These are phyloP conservation scores for Chiridota heheva DNA, from an alignment of 35 echinoderm and acorn worm species.

Conservation along the genomic window DNA sequence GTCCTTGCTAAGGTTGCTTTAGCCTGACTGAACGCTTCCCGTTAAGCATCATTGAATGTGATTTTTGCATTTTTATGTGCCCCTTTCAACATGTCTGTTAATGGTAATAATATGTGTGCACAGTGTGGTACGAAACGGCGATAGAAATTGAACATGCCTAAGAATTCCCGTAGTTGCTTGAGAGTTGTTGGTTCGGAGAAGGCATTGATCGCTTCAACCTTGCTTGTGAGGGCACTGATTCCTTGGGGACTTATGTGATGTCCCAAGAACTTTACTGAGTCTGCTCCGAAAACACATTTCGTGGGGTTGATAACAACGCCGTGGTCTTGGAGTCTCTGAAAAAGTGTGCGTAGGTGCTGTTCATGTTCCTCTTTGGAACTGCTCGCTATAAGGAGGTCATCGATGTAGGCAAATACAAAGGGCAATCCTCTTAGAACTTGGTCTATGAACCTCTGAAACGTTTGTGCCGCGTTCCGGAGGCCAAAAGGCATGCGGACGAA, in stretches of 20 bases:
- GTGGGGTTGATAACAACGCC: conserved; percentile 38
- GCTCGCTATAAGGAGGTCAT: conserved; percentile 47
- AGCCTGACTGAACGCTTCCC: not conserved
- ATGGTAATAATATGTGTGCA: conserved; percentile 26
- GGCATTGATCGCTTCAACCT: conserved; percentile 31
- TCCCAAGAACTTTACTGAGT: conserved; percentile 44
- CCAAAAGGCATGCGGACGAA: conserved; percentile 66
- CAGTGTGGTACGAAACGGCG: conserved; percentile 28
- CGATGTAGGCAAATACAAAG: conserved; percentile 54
- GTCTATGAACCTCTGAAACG: conserved; percentile 66
- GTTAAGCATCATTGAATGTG: not conserved
- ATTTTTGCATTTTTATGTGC: conserved; percentile 12
- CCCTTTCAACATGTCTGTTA: conserved; percentile 35
- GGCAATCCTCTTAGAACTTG: conserved; percentile 32
- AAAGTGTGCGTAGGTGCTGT: conserved; percentile 18
- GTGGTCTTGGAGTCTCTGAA: not conserved
- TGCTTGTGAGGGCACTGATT: conserved; percentile 22
- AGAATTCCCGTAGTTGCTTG: conserved; percentile 29
- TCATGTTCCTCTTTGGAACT: conserved; percentile 1
- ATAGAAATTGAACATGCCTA: conserved; percentile 57
- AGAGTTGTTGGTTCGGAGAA: conserved; percentile 51
- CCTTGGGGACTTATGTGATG: conserved; percentile 25
- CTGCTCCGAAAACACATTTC: conserved; percentile 32
- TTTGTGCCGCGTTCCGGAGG: conserved; percentile 54
- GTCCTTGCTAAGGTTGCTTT: not conserved